These are phyloP conservation scores for Acleris laterana DNA, from an alignment of 2,888 invertebrate species.

Conservation along the genomic window DNA sequence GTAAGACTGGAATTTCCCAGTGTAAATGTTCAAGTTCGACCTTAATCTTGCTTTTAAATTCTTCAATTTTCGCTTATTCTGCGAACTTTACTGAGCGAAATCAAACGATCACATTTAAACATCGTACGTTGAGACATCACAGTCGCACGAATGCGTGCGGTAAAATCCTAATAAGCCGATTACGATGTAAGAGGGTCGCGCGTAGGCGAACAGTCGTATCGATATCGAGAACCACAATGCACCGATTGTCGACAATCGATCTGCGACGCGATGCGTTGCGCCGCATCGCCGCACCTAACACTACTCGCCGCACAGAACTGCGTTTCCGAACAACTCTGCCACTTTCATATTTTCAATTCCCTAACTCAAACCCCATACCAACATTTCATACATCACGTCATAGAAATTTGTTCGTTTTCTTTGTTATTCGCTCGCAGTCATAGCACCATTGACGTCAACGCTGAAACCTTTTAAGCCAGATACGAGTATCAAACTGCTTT, in stretches of 20 bases:
- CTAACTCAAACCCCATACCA: constrained; percentile 2
- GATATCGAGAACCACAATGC: constrained; percentile 61
- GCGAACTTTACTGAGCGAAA: constrained; percentile 25
- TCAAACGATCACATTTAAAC: constrained; percentile 26
- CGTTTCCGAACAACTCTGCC: constrained; percentile 7
- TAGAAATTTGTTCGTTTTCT: constrained; percentile 21
- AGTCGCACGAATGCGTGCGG: constrained; percentile 65
- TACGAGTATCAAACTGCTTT: constrained; percentile 52
- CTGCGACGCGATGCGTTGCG: constrained; percentile 52
- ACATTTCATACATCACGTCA: constrained; percentile 12
- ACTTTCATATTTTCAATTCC: constrained; percentile 14
- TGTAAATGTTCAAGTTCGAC: neutral
- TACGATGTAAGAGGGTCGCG: constrained; percentile 71
- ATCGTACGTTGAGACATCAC: constrained; percentile 54
- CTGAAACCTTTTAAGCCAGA: constrained; percentile 47
- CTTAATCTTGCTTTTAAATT: constrained; percentile 17
- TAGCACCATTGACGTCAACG: constrained; percentile 49
- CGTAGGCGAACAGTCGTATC: constrained; percentile 69
- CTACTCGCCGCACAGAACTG: constrained; percentile 31
- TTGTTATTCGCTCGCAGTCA: constrained; percentile 17
- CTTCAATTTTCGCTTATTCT: constrained; percentile 15
- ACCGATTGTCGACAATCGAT: constrained; percentile 72
- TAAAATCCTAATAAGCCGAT: constrained; percentile 79
- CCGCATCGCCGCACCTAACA: constrained; percentile 20
- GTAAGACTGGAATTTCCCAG: neutral